These are phyloP conservation scores for Alethe diademata DNA, from an alignment of 2,113 vertebrate genomes.

Conservation along the genomic window DNA sequence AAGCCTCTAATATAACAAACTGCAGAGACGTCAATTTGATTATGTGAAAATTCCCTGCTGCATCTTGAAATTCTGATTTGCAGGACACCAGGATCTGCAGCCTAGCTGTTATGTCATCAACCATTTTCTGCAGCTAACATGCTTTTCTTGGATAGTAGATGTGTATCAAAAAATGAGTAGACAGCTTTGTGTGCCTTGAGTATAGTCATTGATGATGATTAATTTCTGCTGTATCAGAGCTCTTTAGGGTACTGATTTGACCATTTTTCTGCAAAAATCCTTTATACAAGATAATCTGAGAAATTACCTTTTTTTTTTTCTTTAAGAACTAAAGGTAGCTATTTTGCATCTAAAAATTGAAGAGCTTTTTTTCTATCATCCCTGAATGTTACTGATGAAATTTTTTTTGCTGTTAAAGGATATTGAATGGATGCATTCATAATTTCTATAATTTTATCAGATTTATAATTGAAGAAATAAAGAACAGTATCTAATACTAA, in stretches of 20 bases:
- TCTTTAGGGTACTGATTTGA: not conserved
- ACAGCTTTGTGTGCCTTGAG: not conserved
- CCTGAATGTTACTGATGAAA: not conserved
- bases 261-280: not conserved
- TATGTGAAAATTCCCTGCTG: not conserved
- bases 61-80: not conserved
- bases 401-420: not conserved
- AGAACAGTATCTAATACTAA: not conserved
- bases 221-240: not conserved
- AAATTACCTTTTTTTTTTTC: not conserved
- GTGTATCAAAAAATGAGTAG: not conserved
- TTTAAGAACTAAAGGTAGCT: not conserved
- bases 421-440: not conserved
- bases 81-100: not conserved
- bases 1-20: not conserved
- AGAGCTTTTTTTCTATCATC: not conserved
- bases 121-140: not conserved
- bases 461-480: conserved; percentile 10
- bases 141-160: not conserved
- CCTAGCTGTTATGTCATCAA: not conserved
- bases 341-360: not conserved
- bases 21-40: not conserved
- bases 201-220: not conserved
- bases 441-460: not conserved
- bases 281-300: not conserved